phyloP scores from a whole-genome alignment of 1,140 invertebrate genomes.

The Papilio polyxenes region DNA sequence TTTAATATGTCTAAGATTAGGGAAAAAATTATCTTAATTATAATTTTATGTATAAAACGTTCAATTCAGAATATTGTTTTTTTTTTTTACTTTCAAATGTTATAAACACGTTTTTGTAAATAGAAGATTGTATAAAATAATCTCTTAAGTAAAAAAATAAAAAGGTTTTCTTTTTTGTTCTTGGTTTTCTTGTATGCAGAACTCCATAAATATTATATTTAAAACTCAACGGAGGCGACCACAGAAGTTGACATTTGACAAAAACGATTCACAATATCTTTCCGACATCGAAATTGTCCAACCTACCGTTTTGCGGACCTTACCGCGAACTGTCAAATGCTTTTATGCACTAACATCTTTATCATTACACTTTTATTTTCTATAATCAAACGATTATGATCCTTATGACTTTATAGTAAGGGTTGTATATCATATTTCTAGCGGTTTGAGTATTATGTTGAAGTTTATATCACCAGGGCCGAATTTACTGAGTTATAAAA shows the following conservation, averaged over 20 bases:
- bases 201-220: conserved; percentile 47
- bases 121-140: too few species aligned
- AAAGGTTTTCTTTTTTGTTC: not conserved
- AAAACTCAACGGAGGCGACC: conserved; percentile 59
- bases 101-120: too few species aligned
- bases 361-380: conserved; percentile 28
- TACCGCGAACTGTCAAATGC: conserved; percentile 77
- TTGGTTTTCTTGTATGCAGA: conserved; percentile 34
- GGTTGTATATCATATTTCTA: not conserved
- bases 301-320: conserved; percentile 74
- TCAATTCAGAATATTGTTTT: too few species aligned
- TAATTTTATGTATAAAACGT: too few species aligned
- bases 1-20: not conserved
- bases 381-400: not conserved
- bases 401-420: not conserved
- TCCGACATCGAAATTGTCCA: conserved; percentile 73
- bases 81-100: too few species aligned
- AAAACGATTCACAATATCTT: conserved; percentile 73
- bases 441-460: conserved; percentile 41
- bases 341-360: conserved; percentile 60
- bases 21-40: not conserved
- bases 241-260: conserved; percentile 80
- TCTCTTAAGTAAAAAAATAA: not conserved
- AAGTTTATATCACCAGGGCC: conserved; percentile 72
- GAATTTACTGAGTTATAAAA: conserved; percentile 76